These are phyloP conservation scores for Halcyon chelicuti DNA, from an alignment of 2,797 vertebrate genomes.

Conservation along the genomic window DNA sequence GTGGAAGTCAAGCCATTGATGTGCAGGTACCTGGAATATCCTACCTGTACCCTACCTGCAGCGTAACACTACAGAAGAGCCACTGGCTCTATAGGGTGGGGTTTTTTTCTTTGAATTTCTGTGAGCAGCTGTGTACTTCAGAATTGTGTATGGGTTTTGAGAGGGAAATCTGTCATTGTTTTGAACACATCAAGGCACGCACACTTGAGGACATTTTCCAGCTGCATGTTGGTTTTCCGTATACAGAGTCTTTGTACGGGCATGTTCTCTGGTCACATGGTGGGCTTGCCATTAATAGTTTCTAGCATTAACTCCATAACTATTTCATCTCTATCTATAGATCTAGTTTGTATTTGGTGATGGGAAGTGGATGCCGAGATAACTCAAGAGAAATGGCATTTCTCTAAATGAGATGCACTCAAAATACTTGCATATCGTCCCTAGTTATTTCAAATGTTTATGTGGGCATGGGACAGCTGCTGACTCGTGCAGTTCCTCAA, in stretches of 20 bases:
- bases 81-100: background rate
- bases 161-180: conserved; percentile 47
- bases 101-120: background rate
- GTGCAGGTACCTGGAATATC: background rate
- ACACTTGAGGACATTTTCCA: conserved; percentile 37
- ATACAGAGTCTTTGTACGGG: conserved; percentile 55
- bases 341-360: conserved; percentile 65
- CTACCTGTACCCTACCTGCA: background rate
- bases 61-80: background rate
- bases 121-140: background rate
- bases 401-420: conserved; percentile 54
- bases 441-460: conserved; percentile 24
- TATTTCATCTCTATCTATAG: conserved; percentile 76
- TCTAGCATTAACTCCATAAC: conserved; percentile 61
- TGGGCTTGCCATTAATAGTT: conserved; percentile 75
- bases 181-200: conserved; percentile 26
- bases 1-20: background rate
- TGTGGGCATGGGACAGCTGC: conserved; percentile 23
- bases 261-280: conserved; percentile 65
- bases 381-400: conserved; percentile 63
- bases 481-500: background rate
- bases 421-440: conserved; percentile 43
- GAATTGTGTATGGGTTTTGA: conserved; percentile 21
- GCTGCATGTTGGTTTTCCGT: conserved; percentile 44
- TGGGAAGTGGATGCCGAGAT: conserved; percentile 66